A percentile compares a stretch with the other conserved stretches of the same genome.
These are phyloP conservation scores for Pomatorhinus ruficollis DNA, from an alignment of 2,113 vertebrate genomes.

Conservation along the genomic window DNA sequence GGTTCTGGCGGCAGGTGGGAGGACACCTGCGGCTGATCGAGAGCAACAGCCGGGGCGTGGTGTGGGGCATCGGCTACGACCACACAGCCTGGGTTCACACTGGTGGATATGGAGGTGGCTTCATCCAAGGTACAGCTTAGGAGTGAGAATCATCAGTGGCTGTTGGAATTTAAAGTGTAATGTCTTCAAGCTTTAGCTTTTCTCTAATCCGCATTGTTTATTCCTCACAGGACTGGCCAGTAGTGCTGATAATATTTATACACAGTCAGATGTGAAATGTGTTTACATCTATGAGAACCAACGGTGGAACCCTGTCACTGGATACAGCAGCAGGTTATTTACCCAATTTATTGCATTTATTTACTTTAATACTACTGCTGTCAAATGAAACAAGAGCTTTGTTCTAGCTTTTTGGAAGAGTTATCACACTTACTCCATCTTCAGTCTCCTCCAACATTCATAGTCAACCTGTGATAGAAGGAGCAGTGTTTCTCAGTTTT, in stretches of 20 bases:
- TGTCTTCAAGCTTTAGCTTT: not conserved
- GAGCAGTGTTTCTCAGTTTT: not conserved
- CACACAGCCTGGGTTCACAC: conserved; percentile 92
- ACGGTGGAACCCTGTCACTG: conserved; percentile 95
- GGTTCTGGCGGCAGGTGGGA: conserved; percentile 96
- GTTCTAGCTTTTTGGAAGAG: not conserved
- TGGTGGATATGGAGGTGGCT: conserved; percentile 89
- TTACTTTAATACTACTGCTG: not conserved
- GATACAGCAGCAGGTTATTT: conserved; percentile 89
- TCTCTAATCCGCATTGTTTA: not conserved
- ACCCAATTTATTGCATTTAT: not conserved
- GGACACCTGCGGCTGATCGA: conserved; percentile 90
- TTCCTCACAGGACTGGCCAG: conserved; percentile 79
- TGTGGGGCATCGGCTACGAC: conserved; percentile 93
- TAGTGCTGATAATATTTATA: conserved; percentile 87
- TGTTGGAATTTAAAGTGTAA: not conserved
- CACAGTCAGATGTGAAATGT: conserved; percentile 88
- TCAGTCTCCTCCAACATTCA: not conserved
- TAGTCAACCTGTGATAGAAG: not conserved
- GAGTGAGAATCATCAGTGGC: not conserved
- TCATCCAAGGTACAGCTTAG: conserved; percentile 85
- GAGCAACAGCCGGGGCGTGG: conserved; percentile 85
- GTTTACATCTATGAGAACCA: conserved; percentile 97
- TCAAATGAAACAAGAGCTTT: not conserved
- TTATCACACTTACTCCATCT: not conserved